Conservation (phyloP, 2,888 invertebrate genomes). For the Octonoba sinensis region DNA sequence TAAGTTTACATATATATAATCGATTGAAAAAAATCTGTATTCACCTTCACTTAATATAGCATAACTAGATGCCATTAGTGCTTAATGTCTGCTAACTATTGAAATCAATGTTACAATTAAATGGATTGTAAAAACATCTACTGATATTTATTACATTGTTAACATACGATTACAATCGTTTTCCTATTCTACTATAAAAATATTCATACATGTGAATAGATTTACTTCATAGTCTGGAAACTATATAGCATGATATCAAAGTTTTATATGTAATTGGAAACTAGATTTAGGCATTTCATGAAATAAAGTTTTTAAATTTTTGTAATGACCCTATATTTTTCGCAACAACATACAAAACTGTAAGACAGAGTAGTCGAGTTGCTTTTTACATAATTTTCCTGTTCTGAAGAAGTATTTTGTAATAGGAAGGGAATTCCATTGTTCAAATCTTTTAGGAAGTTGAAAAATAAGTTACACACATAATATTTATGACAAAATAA, state of each 20-base stretch:
- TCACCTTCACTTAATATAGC: conserved; percentile 23
- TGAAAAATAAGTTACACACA: too few relatives aligned
- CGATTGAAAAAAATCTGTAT: conserved; percentile 33
- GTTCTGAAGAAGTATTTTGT: too few relatives aligned
- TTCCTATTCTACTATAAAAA: conserved; percentile 61
- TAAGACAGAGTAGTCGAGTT: too few relatives aligned
- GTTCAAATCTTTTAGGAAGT: too few relatives aligned
- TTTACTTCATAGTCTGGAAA: conserved; percentile 51
- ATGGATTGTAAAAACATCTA: conserved; percentile 30
- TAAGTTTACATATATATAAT: conserved; percentile 56
- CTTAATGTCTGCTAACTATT: conserved; percentile 42
- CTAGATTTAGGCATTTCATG: too few relatives aligned
- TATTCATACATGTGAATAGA: conserved; percentile 62
- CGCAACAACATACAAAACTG: too few relatives aligned
- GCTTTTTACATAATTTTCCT: too few relatives aligned
- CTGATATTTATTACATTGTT: conserved; percentile 42
- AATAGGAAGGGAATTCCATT: too few relatives aligned
- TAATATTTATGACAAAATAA: too few relatives aligned
- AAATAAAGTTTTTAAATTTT: too few relatives aligned
- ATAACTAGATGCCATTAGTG: conserved; percentile 57
- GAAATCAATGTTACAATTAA: conserved; percentile 47
- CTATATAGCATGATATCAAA: conserved; percentile 53
- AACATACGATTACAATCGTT: conserved; percentile 37
- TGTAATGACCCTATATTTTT: too few relatives aligned
- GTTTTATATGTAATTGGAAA: conserved; percentile 29